A percentile compares a stretch with the other conserved stretches of the same genome.
These are phyloP conservation scores for Cyanoliseus patagonus DNA, from an alignment of 2,113 vertebrate species.

Conservation along the genomic window DNA sequence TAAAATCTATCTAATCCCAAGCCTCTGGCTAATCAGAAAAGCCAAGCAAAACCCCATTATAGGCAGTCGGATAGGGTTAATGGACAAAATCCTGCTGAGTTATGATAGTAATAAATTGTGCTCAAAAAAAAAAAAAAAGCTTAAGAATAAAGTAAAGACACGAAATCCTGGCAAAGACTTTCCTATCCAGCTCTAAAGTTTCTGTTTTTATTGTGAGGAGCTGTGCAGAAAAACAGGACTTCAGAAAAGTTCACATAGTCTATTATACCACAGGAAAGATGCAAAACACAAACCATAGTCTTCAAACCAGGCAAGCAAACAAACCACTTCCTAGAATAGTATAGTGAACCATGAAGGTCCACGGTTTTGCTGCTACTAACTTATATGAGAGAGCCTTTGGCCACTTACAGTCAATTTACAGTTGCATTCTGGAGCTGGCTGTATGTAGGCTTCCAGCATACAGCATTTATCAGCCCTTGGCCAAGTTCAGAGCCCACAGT, in stretches of 20 bases:
- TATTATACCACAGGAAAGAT: background rate
- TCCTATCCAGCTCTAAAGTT: background rate
- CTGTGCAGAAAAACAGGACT: background rate
- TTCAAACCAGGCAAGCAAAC: slow-evolving; percentile 9
- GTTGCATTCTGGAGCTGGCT: background rate
- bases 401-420: background rate
- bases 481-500: background rate
- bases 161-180: background rate
- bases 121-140: background rate
- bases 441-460: no score
- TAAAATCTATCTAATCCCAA: background rate
- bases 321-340: background rate
- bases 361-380: background rate
- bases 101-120: background rate
- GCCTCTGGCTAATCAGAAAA: slow-evolving; percentile 3
- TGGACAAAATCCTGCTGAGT: background rate
- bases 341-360: background rate
- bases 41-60: background rate
- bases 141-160: background rate
- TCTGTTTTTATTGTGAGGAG: background rate
- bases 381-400: background rate
- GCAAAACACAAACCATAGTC: background rate
- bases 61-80: background rate
- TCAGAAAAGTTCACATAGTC: background rate
- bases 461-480: background rate